Evolutionary conservation across 53 echinoderm and acorn worm species (phyloP), one percentile per base, ranked within the genome.

Genomic region (Hippasteria phrygiana): DNA sequence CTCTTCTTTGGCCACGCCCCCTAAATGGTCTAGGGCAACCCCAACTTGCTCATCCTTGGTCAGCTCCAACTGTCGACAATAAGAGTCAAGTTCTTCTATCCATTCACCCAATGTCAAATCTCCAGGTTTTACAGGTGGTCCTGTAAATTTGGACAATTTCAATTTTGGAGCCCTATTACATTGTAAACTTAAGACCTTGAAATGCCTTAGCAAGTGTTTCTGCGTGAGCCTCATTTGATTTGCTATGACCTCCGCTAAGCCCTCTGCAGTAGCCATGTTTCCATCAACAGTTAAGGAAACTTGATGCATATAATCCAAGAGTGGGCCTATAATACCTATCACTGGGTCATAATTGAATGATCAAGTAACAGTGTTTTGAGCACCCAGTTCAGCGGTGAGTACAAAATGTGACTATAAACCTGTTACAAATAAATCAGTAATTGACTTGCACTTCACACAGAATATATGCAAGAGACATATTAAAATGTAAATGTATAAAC

Each of bases 1-100:
- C 35, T 88, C 88, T 28, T 88, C 88, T 63, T 88, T 88, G 1
- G 64, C 74, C 22, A 74, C 53, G 24, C 87, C 87, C 36, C 0
- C 74, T 47, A 74, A 55, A 17, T 87, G 55, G 74, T 88, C 75
- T 10, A 75, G 41, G 11, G 64, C 62, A 17, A 75, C 75, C 24
- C 43, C 55, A 11, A 42, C 43, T 43, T 75, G 56, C 22, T 88
- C 88, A 11, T 62, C 33, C 38, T 88, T 17, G 20, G 75, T 59
- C 28, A 88, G 35, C 5, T 75, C 62, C 0, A 56, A 45, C 4
- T 38, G 62, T 2, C 75, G 22, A 32, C 43, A 20, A 1, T 26
- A 40, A 14, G 51, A 55, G 12, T 73, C 54, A 31, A 87, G 27
- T 24, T 87, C 73, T 3, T 87, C 87, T 12, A 55, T 16, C 87